phyloP scores from a whole-genome alignment of 2,888 invertebrate species.

The Phragmatobia fuliginosa region DNA sequence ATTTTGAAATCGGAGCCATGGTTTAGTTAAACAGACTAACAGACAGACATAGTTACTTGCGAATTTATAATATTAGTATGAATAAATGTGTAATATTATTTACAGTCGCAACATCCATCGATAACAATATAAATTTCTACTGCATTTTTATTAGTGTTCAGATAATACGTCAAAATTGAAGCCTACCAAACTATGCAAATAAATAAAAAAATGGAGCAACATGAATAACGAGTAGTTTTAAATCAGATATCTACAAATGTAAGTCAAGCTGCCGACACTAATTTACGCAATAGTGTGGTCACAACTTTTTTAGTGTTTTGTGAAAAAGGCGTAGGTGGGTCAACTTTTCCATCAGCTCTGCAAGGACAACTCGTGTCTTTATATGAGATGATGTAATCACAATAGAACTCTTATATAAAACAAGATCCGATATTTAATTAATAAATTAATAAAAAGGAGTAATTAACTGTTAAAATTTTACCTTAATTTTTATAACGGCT shows the following conservation, averaged over 20 bases:
- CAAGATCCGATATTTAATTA: not conserved
- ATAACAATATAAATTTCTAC: not conserved
- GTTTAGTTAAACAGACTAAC: too few species aligned
- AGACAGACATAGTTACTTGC: too few species aligned
- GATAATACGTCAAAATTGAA: not conserved
- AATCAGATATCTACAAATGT: not conserved
- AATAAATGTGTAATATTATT: not conserved
- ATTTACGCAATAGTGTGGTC: constrained; percentile 1
- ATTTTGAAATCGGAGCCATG: too few species aligned
- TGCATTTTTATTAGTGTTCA: not conserved
- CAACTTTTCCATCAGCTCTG: constrained; percentile 19
- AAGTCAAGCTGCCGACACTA: not conserved
- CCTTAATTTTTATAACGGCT: too few species aligned
- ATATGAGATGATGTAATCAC: constrained; percentile 1
- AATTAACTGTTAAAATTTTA: not conserved
- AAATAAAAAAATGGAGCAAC: not conserved
- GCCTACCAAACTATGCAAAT: not conserved
- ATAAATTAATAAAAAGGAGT: too few species aligned
- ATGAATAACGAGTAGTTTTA: not conserved
- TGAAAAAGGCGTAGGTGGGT: constrained; percentile 33
- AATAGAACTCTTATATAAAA: not conserved
- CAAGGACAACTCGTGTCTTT: constrained; percentile 41
- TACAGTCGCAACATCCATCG: not conserved
- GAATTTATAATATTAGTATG: too few species aligned
- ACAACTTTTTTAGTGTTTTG: constrained; percentile 29